phyloP scores from a whole-genome alignment of 1,140 invertebrate species.

The Rhyzopertha dominica region DNA sequence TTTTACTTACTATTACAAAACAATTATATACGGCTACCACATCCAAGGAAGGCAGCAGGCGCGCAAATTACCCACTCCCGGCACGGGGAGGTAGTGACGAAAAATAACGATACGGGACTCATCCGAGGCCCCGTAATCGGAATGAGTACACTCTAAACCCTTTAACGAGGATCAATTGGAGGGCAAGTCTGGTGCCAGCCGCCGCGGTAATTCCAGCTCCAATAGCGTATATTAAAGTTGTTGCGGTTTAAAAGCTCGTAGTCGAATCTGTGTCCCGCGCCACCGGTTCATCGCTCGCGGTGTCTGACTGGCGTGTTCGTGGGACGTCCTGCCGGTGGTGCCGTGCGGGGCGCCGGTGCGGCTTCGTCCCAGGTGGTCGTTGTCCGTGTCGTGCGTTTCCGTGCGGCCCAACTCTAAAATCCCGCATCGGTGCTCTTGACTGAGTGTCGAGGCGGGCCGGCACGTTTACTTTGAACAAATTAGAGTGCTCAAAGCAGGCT shows the following conservation, averaged over 20 bases:
- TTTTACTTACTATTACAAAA: too few species aligned
- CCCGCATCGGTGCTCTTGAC: slow-evolving; percentile 49
- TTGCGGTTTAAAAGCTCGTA: slow-evolving; percentile 72
- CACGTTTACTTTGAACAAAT: slow-evolving; percentile 77
- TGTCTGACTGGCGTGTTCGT: too few species aligned
- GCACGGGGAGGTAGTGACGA: slow-evolving; percentile 73
- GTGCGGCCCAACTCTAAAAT: slow-evolving; percentile 35
- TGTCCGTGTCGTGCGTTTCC: slow-evolving; percentile 5
- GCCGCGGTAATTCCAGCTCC: slow-evolving; percentile 61
- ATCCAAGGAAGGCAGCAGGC: slow-evolving; percentile 89
- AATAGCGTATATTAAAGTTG: slow-evolving; percentile 68
- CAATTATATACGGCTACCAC: too few species aligned
- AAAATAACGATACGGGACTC: slow-evolving; percentile 70
- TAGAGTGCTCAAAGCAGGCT: slow-evolving; percentile 78
- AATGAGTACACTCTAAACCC: slow-evolving; percentile 55
- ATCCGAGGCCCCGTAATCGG: slow-evolving; percentile 48
- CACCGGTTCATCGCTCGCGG: slow-evolving; percentile 53
- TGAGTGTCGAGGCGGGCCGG: slow-evolving; percentile 57
- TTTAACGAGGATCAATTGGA: slow-evolving; percentile 56
- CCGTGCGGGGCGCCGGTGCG: slow-evolving; percentile 24
- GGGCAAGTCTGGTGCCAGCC: slow-evolving; percentile 58
- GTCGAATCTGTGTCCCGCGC: slow-evolving; percentile 57
- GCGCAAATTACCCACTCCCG: slow-evolving; percentile 80
- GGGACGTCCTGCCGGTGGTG: slow-evolving; percentile 24
- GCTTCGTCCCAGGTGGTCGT: slow-evolving; percentile 18